Conservation (phyloP, 2,797 vertebrate genomes). For the Podargus strigoides region DNA sequence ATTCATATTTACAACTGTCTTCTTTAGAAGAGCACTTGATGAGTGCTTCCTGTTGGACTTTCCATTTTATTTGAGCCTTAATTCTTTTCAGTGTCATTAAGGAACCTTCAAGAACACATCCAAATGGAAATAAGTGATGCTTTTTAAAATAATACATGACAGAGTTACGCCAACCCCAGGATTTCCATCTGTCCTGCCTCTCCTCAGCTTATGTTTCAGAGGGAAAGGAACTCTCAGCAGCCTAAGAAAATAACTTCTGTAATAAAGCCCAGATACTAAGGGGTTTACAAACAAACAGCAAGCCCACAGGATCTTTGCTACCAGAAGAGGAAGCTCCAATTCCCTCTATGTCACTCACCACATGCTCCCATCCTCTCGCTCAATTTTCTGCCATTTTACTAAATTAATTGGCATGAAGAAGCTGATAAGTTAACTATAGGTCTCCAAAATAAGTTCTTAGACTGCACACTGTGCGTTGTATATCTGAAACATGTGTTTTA, state of each 20-base stretch:
- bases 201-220: not conserved
- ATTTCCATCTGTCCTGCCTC: not conserved
- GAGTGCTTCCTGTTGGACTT: not conserved
- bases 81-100: not conserved
- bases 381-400: not conserved
- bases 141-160: not conserved
- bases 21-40: not conserved
- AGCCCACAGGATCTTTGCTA: not conserved
- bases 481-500: not conserved
- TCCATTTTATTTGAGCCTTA: not conserved
- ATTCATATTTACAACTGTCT: not conserved
- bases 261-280: not conserved
- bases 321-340: not conserved
- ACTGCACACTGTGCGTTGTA: not conserved
- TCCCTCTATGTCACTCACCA: not conserved
- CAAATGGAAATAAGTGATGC: not conserved
- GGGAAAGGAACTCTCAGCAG: not conserved
- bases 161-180: not conserved
- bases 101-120: not conserved
- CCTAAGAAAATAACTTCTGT: not conserved
- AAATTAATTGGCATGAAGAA: not conserved
- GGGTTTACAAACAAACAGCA: not conserved
- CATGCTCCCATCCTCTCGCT: not conserved
- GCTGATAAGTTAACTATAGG: not conserved
- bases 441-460: not conserved